Conservation (phyloP, 1,140 invertebrate genomes). For the Aphaenogaster ashmeadi region DNA sequence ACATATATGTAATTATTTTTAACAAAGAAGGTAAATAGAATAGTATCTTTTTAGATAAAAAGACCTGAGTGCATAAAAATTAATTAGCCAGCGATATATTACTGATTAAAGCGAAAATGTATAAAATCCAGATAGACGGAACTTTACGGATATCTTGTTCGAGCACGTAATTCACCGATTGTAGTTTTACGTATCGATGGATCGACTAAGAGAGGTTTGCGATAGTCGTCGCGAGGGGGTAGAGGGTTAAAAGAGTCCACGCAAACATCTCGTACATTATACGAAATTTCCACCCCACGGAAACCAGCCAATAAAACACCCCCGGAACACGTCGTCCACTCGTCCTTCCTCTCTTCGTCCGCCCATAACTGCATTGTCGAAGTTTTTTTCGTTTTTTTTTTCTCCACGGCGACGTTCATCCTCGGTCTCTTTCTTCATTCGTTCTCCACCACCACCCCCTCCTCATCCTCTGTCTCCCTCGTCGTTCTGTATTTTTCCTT, state of each 20-base stretch:
- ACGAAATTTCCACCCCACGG: slow-evolving; percentile 84
- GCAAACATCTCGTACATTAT: slow-evolving; percentile 80
- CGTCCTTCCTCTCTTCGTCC: slow-evolving; percentile 68
- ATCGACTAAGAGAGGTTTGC: slow-evolving; percentile 27
- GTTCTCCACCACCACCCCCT: slow-evolving; percentile 55
- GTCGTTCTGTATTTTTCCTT: slow-evolving; percentile 73
- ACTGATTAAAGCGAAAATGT: background rate
- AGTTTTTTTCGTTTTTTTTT: slow-evolving; percentile 79
- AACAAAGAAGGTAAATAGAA: background rate
- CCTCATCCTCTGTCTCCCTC: slow-evolving; percentile 47
- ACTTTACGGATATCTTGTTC: background rate
- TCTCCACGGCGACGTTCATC: slow-evolving; percentile 20
- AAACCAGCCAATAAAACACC: slow-evolving; percentile 86
- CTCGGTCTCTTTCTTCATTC: slow-evolving; percentile 64
- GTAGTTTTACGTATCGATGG: slow-evolving; percentile 43
- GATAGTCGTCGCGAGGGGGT: slow-evolving; percentile 49
- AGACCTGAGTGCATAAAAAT: background rate
- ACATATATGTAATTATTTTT: background rate
- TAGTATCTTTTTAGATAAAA: background rate
- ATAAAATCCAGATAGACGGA: background rate
- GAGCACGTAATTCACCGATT: slow-evolving; percentile 33
- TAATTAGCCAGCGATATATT: background rate
- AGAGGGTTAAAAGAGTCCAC: slow-evolving; percentile 78
- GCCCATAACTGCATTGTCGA: slow-evolving; percentile 83
- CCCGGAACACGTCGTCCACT: slow-evolving; percentile 79